Conservation (phyloP, 2,888 invertebrate species). For the Mongoloraphidia duomilia region DNA sequence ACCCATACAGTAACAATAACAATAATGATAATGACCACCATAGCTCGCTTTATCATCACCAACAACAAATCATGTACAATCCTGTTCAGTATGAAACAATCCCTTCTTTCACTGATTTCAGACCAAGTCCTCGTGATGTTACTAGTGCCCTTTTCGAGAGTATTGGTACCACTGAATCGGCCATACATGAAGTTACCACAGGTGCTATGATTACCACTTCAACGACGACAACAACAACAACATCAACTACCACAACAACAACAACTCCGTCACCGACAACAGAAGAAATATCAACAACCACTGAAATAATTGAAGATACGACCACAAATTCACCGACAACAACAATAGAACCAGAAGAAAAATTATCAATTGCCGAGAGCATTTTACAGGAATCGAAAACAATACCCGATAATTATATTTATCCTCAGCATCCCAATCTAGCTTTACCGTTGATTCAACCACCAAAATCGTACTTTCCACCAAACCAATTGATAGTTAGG, state of each 20-base stretch:
- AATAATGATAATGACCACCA: background rate
- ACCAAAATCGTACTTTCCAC: no score
- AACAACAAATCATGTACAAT: background rate
- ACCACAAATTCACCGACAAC: conserved; percentile 6
- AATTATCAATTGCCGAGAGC: no score
- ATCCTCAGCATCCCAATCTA: no score
- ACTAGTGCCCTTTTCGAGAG: no score
- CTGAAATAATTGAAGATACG: conserved; percentile 10
- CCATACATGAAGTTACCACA: no score
- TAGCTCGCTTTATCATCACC: no score
- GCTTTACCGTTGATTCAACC: no score
- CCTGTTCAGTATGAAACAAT: background rate
- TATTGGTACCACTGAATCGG: no score
- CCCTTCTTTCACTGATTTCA: conserved; percentile 4
- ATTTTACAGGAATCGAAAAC: no score
- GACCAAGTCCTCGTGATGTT: background rate
- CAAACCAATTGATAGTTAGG: no score
- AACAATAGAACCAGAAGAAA: conserved; percentile 8
- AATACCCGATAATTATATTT: no score
- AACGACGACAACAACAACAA: background rate
- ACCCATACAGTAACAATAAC: background rate
- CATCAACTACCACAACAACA: background rate
- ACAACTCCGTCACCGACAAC: no score
- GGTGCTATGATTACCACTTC: background rate
- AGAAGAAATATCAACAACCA: background rate